These are phyloP conservation scores for Corydoras maculifer DNA, from an alignment of 2,113 vertebrate genomes.

Conservation along the genomic window DNA sequence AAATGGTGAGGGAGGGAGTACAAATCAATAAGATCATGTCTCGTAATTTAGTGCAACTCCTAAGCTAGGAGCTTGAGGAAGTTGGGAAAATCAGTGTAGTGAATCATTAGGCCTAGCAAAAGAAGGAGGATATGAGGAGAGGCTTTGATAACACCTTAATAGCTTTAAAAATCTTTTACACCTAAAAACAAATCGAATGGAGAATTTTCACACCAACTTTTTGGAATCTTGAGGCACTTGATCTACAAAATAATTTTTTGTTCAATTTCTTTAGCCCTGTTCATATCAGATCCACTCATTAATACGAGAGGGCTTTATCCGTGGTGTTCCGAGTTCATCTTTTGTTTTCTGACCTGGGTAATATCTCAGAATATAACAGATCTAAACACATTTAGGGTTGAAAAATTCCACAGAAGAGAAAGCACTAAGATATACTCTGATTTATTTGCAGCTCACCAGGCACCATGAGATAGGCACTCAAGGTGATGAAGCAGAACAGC, in stretches of 20 bases:
- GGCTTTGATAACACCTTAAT: no score
- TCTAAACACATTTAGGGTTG: constrained; percentile 14
- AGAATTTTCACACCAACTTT: no score
- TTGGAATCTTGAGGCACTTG: no score
- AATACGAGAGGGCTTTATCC: no score
- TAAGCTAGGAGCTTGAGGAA: constrained; percentile 51
- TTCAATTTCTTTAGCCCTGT: no score
- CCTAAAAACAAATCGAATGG: no score
- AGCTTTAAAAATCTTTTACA: constrained; percentile 64
- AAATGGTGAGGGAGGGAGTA: constrained; percentile 35
- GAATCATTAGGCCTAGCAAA: constrained; percentile 29
- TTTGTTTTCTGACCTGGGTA: constrained; percentile 1
- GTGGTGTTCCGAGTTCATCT: no score
- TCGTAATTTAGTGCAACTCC: constrained; percentile 38
- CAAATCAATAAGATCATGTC: constrained; percentile 43
- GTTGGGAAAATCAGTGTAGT: constrained; percentile 52
- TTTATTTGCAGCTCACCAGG: constrained; percentile 44
- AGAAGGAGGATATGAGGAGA: no score
- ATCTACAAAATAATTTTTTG: no score
- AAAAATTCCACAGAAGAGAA: constrained; percentile 4
- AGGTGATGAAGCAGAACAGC: constrained; percentile 54
- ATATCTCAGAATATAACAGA: constrained; percentile 20
- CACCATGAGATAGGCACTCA: constrained; percentile 49
- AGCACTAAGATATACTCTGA: constrained; percentile 56
- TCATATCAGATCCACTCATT: no score